A percentile compares a stretch with the other conserved stretches of the same genome.
These are phyloP conservation scores for Diorhabda elongata DNA, from an alignment of 1,140 invertebrate species.

Conservation along the genomic window DNA sequence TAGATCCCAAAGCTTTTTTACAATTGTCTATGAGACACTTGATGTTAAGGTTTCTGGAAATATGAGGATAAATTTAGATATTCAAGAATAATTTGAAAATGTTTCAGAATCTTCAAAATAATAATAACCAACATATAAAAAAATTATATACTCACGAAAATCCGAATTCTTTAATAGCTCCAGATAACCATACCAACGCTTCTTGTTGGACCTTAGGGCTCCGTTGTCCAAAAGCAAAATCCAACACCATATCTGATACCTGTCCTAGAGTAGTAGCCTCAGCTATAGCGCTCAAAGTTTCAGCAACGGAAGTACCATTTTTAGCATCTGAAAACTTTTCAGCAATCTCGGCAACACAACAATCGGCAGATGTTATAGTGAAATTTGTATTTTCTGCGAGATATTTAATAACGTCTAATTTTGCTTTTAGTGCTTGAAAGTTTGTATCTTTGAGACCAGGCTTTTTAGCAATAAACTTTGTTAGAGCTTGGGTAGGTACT, in stretches of 20 bases:
- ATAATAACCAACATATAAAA: neutral
- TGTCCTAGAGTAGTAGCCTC: conserved; percentile 75
- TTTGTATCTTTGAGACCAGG: conserved; percentile 91
- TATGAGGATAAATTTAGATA: conserved; percentile 8
- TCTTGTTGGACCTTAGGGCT: conserved; percentile 90
- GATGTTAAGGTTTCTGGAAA: conserved; percentile 63
- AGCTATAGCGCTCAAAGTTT: conserved; percentile 69
- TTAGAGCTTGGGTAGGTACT: conserved; percentile 69
- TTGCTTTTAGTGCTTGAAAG: conserved; percentile 85
- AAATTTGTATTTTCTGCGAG: conserved; percentile 73
- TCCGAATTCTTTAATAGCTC: conserved; percentile 81
- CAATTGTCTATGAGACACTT: conserved; percentile 76
- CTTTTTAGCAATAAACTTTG: conserved; percentile 74
- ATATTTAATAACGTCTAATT: conserved; percentile 72
- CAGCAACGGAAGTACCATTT: conserved; percentile 65
- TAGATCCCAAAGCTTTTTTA: conserved; percentile 78
- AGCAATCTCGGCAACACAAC: conserved; percentile 72
- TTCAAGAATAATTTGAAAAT: conserved; percentile 5
- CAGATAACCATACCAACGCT: conserved; percentile 72
- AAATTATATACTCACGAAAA: conserved; percentile 56
- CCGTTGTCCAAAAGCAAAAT: conserved; percentile 80
- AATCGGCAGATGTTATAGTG: conserved; percentile 67
- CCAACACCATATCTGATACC: conserved; percentile 65
- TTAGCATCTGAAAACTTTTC: conserved; percentile 84
- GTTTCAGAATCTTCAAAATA: no score